Percentiles rank a stretch among this genome's conserved stretches.
These are phyloP conservation scores for Netelia inedita DNA, from an alignment of 2,888 invertebrate genomes.

Conservation along the genomic window DNA sequence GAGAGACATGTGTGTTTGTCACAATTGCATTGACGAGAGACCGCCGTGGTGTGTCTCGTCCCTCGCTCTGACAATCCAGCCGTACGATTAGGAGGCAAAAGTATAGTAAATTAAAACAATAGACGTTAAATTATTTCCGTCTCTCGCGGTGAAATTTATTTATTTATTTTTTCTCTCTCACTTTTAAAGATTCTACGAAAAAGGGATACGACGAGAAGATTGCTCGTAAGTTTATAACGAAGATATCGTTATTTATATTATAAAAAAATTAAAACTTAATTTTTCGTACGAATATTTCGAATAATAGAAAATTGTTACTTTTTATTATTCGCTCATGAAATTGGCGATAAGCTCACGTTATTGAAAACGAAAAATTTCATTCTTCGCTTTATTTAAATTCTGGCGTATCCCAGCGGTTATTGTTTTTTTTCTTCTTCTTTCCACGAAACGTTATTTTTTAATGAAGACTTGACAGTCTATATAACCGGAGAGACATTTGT, in stretches of 20 bases:
- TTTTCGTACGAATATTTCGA: neutral
- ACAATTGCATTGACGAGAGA: conserved; percentile 34
- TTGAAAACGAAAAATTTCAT: neutral
- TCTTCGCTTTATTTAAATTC: neutral
- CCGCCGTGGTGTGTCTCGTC: conserved; percentile 30
- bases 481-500: neutral
- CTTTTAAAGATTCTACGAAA: neutral
- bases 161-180: conserved; percentile 6
- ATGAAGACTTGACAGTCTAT: neutral
- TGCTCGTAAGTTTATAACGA: too few species aligned
- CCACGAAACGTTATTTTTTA: neutral
- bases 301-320: neutral
- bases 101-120: conserved; percentile 1
- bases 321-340: neutral
- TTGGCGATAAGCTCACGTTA: neutral
- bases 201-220: neutral
- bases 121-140: conserved; percentile 20
- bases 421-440: neutral
- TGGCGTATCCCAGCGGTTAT: neutral
- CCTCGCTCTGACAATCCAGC: conserved; percentile 16
- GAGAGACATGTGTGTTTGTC: conserved; percentile 26
- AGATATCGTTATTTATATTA: neutral
- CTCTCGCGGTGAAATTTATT: neutral
- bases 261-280: neutral
- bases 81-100: conserved; percentile 3